Conservation (phyloP, 2,888 invertebrate genomes). For the Leptinotarsa haldemani region DNA sequence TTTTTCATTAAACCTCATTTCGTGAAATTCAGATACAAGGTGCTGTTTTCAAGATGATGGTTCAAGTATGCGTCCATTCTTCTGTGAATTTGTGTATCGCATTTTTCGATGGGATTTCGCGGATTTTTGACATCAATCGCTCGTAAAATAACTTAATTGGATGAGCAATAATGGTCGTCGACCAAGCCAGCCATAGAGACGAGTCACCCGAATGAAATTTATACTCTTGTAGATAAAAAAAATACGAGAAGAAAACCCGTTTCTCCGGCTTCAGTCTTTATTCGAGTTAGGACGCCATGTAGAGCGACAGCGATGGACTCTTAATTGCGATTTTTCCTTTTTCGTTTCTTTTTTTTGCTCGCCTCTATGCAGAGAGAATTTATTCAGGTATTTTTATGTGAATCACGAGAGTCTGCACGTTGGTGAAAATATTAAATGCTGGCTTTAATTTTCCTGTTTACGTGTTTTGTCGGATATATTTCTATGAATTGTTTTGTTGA, state of each 20-base stretch:
- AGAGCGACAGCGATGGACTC: slow-evolving; percentile 29
- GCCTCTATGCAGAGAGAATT: slow-evolving; percentile 16
- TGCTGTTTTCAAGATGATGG: no score
- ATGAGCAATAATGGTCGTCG: neutral
- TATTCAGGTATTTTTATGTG: slow-evolving; percentile 14
- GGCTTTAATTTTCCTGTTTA: slow-evolving; percentile 6
- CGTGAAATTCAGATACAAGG: no score
- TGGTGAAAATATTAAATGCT: slow-evolving; percentile 3
- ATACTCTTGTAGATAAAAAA: slow-evolving; percentile 20
- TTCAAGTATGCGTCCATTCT: no score
- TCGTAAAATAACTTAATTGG: no score
- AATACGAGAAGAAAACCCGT: slow-evolving; percentile 28
- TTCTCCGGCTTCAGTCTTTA: slow-evolving; percentile 21
- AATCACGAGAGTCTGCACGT: slow-evolving; percentile 13
- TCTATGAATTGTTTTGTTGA: neutral
- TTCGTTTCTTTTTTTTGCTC: slow-evolving; percentile 27
- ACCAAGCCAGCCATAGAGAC: slow-evolving; percentile 6
- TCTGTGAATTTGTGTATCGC: no score
- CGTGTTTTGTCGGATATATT: neutral
- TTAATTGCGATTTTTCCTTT: slow-evolving; percentile 35
- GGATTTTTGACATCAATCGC: no score
- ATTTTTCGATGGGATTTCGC: no score
- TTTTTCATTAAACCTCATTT: no score
- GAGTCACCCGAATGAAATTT: slow-evolving; percentile 34
- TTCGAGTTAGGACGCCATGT: slow-evolving; percentile 33